Base-by-base conservation (phyloP, 2,888 invertebrate species). In the Amiota mariae region DNA sequence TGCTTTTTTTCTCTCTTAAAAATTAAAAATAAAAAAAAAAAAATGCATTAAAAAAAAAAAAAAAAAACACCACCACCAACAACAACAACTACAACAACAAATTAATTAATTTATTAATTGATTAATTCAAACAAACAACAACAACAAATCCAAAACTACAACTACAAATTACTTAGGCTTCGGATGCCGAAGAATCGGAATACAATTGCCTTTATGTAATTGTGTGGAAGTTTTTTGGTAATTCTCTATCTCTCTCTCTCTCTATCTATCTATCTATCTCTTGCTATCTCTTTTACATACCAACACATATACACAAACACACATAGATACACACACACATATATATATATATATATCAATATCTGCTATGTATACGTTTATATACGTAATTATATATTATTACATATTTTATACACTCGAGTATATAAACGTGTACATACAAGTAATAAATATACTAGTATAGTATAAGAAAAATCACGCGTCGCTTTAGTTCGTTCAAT, bases 181-280 rank as follows among this genome's bases (percentile, higher is more conserved):
- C 87, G 87, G 90, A 90, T 87, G 90, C 90, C 83, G 87, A 88
- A 82, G 83, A 83, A 85, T 81, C 85, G 86, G 90, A 92, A 91
- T 91, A 92, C 91, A 93, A 92, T 93, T 93, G 93, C 93, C 92
- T 93, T 91, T 93, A 92, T 92, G 93, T 93, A 91, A 92, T 93
- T 90, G 92, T 93, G 91, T 93, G 92, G 90, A 93, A 92, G 89
- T 91, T 93, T 87, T 91, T 93, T 91, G 93, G 93, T 93, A 93
- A 93, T 89, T 89, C 85, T 82, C 48, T 51, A 48, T 20, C 13
- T 67, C 36, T 36, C 0, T 36, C 36, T 36, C 36, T 36, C 2
- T 36, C 36, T 36, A 2, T 36, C 36, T 36, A 2, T 67, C 49
- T 71, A 36, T 36, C 36, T 36, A 36, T 36, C 36, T 36, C 36